Conservation (phyloP, 53 echinoderm and acorn worm species). For the Arbacia lixula region DNA sequence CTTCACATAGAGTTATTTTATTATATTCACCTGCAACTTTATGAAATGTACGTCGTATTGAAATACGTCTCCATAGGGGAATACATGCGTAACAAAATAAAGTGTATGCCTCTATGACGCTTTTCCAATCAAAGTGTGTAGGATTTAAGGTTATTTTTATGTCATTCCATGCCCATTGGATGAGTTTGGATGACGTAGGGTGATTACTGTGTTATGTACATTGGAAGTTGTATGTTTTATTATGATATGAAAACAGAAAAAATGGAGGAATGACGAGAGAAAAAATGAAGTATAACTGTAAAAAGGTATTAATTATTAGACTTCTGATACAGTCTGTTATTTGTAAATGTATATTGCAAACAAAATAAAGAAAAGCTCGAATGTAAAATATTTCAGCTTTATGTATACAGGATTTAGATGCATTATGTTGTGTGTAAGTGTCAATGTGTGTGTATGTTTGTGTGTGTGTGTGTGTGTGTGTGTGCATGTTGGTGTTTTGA, state of each 20-base stretch:
- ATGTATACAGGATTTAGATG: too few relatives aligned
- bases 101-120: too few relatives aligned
- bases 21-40: too few relatives aligned
- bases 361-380: background rate
- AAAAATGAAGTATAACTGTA: background rate
- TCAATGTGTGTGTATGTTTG: constrained; percentile 4
- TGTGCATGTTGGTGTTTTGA: background rate
- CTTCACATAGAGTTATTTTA: too few relatives aligned
- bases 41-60: too few relatives aligned
- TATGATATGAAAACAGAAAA: constrained; percentile 11
- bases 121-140: too few relatives aligned
- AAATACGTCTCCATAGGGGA: too few relatives aligned
- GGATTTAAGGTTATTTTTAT: too few relatives aligned
- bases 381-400: background rate
- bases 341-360: constrained; percentile 40
- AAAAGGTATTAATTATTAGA: constrained; percentile 27
- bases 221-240: constrained; percentile 5
- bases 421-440: constrained; percentile 7
- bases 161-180: too few relatives aligned
- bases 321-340: constrained; percentile 20
- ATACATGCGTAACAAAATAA: too few relatives aligned
- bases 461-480: background rate
- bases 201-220: too few relatives aligned
- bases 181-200: too few relatives aligned
- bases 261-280: background rate